Percentiles rank a stretch among this genome's conserved stretches.
These are phyloP conservation scores for Cossypha heuglini DNA, from an alignment of 2,797 vertebrate genomes.

Conservation along the genomic window DNA sequence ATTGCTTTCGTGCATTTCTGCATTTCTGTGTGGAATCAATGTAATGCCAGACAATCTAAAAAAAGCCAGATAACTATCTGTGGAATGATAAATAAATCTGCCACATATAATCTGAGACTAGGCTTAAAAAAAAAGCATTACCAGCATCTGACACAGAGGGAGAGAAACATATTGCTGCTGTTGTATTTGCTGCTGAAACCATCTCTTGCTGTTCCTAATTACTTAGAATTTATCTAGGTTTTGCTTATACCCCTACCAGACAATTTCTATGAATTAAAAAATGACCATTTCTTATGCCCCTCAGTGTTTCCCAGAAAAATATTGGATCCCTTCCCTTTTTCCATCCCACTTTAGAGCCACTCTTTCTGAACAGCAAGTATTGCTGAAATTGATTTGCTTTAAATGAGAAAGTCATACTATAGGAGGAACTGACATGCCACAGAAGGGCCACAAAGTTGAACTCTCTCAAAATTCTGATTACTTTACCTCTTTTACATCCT, in stretches of 20 bases:
- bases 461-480: conserved; percentile 24
- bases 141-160: neutral
- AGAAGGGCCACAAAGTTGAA: conserved; percentile 16
- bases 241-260: neutral
- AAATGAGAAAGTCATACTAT: neutral
- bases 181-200: neutral
- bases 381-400: neutral
- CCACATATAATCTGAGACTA: neutral
- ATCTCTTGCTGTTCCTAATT: neutral
- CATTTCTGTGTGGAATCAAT: neutral
- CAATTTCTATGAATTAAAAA: neutral
- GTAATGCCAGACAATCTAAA: neutral
- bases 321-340: neutral
- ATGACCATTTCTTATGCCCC: neutral
- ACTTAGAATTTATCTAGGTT: neutral
- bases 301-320: neutral
- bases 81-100: conserved; percentile 39
- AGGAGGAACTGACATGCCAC: neutral
- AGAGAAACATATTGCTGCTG: neutral
- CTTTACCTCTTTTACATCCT: conserved; percentile 15
- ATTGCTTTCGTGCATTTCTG: neutral
- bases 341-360: neutral
- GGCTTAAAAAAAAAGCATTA: neutral
- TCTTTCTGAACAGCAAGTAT: neutral
- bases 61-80: neutral